These are phyloP conservation scores for Phallusia fumigata DNA, from an alignment of 23 tunicate species.

Conservation along the genomic window DNA sequence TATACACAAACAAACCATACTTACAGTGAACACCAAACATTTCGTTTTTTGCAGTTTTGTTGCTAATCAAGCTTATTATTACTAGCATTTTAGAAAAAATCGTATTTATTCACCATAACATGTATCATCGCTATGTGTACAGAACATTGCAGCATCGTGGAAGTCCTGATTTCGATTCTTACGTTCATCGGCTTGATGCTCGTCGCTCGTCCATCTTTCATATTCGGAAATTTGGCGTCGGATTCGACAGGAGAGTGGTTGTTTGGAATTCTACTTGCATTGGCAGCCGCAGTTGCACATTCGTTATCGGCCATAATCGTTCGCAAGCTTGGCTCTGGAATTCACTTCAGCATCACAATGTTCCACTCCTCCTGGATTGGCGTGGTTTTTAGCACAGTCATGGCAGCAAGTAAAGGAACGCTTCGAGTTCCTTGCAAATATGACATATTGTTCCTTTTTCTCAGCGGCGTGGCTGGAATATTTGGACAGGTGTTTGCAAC, in stretches of 20 bases:
- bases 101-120: no score
- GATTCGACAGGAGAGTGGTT: background rate
- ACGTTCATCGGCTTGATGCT: background rate
- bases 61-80: no score
- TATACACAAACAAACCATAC: no score
- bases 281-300: background rate
- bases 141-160: background rate
- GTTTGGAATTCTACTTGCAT: background rate
- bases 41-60: no score
- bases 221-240: background rate
- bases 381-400: background rate
- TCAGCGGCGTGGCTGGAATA: background rate
- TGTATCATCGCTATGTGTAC: no score
- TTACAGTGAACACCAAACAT: no score
- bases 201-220: background rate
- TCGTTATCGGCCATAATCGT: background rate
- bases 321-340: background rate
- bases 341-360: conserved; percentile 10
- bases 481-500: background rate
- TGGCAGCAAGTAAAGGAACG: background rate
- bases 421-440: background rate
- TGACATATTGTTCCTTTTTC: background rate
- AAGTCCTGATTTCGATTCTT: background rate
- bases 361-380: conserved; percentile 2
- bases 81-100: no score